Evolutionary conservation across 1,140 invertebrate genomes (phyloP).

Genomic region (Holotrichia oblita): DNA sequence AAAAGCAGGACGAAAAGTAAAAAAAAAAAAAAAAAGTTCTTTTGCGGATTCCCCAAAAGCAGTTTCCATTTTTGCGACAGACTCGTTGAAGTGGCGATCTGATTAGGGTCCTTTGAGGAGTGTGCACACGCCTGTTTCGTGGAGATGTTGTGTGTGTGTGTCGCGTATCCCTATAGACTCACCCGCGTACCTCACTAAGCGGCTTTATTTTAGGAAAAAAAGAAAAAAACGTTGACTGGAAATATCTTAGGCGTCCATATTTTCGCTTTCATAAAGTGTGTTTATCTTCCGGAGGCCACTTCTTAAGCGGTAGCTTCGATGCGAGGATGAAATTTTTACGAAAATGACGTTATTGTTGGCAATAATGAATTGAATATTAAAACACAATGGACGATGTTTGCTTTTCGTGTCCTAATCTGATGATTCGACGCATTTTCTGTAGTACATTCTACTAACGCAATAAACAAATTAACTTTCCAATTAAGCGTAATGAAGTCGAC

Average conservation of each 20-base stretch:
- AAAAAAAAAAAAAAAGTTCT: neutral
- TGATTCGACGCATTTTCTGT: no score
- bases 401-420: no score
- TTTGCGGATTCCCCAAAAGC: neutral
- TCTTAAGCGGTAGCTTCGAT: no score
- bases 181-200: neutral
- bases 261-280: neutral
- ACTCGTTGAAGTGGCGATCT: slow-evolving; percentile 5
- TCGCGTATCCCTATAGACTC: neutral
- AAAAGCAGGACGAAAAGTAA: no score
- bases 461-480: no score
- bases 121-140: neutral
- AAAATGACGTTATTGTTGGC: no score
- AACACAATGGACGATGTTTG: no score
- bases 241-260: neutral
- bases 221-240: neutral
- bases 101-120: neutral
- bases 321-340: no score
- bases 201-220: neutral
- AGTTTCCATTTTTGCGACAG: neutral
- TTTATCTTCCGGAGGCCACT: neutral
- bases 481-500: no score
- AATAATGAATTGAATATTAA: no score
- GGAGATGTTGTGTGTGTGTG: neutral
- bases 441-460: no score